Evolutionary conservation across 1,140 invertebrate genomes (phyloP), one percentile per base, ranked within the genome.

Genomic region (Panulirus ornatus): DNA sequence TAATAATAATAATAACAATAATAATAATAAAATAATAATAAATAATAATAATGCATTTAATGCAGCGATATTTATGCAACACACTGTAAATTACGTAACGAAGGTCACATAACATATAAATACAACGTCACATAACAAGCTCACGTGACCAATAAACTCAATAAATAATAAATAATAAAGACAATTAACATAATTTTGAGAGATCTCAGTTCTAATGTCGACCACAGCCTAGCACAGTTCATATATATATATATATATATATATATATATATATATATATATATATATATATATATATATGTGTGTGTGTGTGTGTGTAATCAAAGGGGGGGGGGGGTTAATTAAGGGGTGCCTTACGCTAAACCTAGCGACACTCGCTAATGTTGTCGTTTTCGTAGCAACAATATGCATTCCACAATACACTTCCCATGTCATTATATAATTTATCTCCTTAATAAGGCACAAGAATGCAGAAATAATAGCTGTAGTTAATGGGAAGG

Each of bases 1-100:
- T 58, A 58, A 58, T 58, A 58, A 58, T 58, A 58, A 58, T 58
- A 58, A 58, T 58, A 58, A 58, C 22, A 58, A 58, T 58, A 58
- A 58, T 58, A 58, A 58, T 58, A 58, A 58, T 58, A 58, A 58
- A 11, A 58, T 11, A 11, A 58, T 11, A 9, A 58, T 22, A 58
- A 58, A 9, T 11, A 58, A 58, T 58, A 58, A n/a, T n/a, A n/a
- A n/a, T n/a, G n/a, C 51, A 58, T 22, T 11, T 22, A 58, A 58
- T 11, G 51, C 9, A 58, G 51, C 51, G 51, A 22, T 9, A 58
- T 58, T 58, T 22, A 22, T 11, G 22, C 51, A 9, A 58, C 9
- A 11, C 9, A 58, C 9, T 9, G 9, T 11, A 22, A 9, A 11
- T 58, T 22, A 22, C 9, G 22, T 58, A 58, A 9, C 22, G 9